Evolutionary conservation across 2,113 vertebrate genomes (phyloP).

Genomic region (Geococcyx californianus): DNA sequence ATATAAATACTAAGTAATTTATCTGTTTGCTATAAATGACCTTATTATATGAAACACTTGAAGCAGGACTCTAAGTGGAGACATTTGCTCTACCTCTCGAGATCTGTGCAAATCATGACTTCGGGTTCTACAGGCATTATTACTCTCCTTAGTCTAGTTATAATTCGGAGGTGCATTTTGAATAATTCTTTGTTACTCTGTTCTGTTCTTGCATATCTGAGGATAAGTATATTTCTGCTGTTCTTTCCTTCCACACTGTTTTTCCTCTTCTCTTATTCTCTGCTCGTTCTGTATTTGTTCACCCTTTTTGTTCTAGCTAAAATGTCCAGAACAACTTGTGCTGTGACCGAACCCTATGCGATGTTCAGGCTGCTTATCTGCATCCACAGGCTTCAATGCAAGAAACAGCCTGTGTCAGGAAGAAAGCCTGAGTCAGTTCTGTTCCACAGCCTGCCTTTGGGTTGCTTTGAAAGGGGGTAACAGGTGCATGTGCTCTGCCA

Average conservation of each 20-base stretch:
- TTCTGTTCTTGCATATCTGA: neutral
- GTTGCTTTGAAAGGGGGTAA: neutral
- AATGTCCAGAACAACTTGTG: neutral
- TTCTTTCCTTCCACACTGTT: accelerated
- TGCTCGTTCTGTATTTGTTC: neutral
- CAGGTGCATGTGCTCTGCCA: neutral
- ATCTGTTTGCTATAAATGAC: neutral
- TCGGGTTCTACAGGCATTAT: neutral
- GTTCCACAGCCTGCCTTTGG: neutral
- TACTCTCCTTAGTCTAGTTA: neutral
- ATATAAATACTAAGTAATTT: neutral
- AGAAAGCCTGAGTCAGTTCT: neutral
- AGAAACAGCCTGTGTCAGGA: neutral
- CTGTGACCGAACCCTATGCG: neutral
- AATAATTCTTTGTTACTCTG: neutral
- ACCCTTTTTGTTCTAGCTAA: neutral
- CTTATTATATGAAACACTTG: neutral
- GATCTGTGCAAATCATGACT: neutral
- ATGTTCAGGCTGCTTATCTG: neutral
- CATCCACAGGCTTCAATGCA: neutral
- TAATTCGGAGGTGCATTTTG: neutral
- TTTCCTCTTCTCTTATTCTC: neutral
- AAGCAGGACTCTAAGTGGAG: neutral
- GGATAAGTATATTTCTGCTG: neutral
- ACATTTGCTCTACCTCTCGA: neutral